A percentile compares a stretch with the other conserved stretches of the same genome.
Evolutionary conservation across 1,140 invertebrate genomes (phyloP).

Genomic region (Anastrepha ludens): DNA sequence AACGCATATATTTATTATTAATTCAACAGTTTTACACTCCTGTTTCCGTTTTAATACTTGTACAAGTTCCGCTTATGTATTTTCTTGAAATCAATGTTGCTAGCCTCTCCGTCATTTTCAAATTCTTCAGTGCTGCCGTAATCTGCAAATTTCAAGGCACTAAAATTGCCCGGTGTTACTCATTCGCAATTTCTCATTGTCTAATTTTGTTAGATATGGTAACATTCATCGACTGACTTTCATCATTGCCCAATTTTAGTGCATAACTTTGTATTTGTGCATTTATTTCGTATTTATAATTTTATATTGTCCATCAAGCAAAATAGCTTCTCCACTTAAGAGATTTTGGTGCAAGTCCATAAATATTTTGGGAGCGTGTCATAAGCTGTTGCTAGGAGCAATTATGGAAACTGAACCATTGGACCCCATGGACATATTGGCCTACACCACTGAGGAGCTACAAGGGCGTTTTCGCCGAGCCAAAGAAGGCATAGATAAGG

Average conservation of each 20-base stretch:
- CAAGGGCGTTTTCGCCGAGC: constrained; percentile 32
- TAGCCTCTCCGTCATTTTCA: neutral
- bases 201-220: neutral
- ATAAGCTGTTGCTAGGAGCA: neutral
- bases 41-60: too few relatives aligned
- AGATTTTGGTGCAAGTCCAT: neutral
- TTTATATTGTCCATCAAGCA: neutral
- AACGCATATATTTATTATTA: too few relatives aligned
- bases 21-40: too few relatives aligned
- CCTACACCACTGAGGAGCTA: constrained; percentile 13
- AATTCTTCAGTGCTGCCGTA: neutral
- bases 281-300: neutral
- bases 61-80: too few relatives aligned
- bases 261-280: neutral
- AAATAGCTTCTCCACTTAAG: constrained; percentile 2
- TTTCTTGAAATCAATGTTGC: neutral
- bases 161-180: neutral
- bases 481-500: constrained; percentile 27
- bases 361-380: neutral
- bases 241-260: constrained; percentile 15
- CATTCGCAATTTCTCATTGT: too few relatives aligned
- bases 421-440: constrained; percentile 19
- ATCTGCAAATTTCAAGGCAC: neutral
- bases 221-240: constrained; percentile 5
- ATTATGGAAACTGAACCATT: constrained; percentile 40